Evolutionary conservation across 2,797 vertebrate genomes (phyloP).

Genomic region (Paguma larvata): DNA sequence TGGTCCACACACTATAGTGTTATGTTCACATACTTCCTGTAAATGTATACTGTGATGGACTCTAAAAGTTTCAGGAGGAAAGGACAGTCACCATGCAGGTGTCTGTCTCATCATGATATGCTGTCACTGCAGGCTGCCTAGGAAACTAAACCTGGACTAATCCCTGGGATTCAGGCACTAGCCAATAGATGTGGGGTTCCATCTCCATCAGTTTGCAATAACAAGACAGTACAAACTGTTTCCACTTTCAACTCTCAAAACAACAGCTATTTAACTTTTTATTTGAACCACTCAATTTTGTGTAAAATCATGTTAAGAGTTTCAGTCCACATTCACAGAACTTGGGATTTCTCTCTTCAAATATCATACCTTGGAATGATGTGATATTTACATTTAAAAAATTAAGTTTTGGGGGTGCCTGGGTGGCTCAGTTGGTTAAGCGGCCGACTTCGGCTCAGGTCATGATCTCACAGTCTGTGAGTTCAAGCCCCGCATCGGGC

Average conservation of each 20-base stretch:
- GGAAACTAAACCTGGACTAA: neutral
- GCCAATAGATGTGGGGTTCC: neutral
- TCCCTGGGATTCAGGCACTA: neutral
- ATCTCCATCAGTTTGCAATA: neutral
- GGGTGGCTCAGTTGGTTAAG: too few relatives aligned
- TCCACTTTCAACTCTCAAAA: slow-evolving; percentile 34
- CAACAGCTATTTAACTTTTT: neutral
- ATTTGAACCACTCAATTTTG: neutral
- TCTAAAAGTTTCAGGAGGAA: neutral
- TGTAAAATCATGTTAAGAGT: neutral
- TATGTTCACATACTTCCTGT: neutral
- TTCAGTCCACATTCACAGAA: slow-evolving; percentile 16
- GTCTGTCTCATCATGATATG: neutral
- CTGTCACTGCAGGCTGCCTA: neutral
- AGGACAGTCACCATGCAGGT: neutral
- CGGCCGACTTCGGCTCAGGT: too few relatives aligned
- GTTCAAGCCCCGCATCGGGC: too few relatives aligned
- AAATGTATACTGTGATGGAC: neutral
- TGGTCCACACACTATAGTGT: neutral
- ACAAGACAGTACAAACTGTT: neutral
- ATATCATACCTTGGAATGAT: neutral
- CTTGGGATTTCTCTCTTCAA: slow-evolving; percentile 29
- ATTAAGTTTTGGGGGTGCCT: slow-evolving; percentile 41
- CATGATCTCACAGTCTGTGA: too few relatives aligned
- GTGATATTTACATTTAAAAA: neutral